phyloP scores from a whole-genome alignment of 1,140 invertebrate genomes.

The Drosophila ogumai region DNA sequence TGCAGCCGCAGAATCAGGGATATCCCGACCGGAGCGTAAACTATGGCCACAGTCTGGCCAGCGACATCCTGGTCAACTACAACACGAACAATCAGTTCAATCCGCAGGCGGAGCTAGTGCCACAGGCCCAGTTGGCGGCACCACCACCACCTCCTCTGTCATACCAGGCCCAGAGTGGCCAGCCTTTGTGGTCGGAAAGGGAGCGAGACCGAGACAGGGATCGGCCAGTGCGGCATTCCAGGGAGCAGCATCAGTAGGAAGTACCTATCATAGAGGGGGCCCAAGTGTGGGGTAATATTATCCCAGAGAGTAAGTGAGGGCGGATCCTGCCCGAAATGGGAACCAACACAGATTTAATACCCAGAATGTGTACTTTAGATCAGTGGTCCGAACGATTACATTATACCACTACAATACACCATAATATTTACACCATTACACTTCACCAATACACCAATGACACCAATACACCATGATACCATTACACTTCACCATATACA shows the following conservation, averaged over 20 bases:
- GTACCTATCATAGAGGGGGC: neutral
- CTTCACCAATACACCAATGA: neutral
- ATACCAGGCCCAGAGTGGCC: slow-evolving; percentile 73
- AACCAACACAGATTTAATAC: neutral
- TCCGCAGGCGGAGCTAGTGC: slow-evolving; percentile 88
- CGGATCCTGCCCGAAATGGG: neutral
- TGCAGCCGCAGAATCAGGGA: slow-evolving; percentile 50
- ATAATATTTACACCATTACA: neutral
- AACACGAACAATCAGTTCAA: slow-evolving; percentile 85
- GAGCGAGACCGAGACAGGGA: slow-evolving; percentile 14
- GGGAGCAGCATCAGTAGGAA: slow-evolving; percentile 35
- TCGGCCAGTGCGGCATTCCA: slow-evolving; percentile 26
- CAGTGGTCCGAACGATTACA: neutral
- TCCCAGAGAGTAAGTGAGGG: neutral
- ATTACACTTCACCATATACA: too few species aligned
- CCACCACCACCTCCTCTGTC: slow-evolving; percentile 61
- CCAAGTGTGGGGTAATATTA: neutral
- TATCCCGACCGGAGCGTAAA: slow-evolving; percentile 60
- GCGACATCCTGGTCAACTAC: slow-evolving; percentile 70
- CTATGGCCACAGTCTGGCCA: slow-evolving; percentile 66
- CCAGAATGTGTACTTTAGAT: neutral
- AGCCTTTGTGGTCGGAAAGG: slow-evolving; percentile 60
- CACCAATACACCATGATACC: neutral
- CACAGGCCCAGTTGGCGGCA: slow-evolving; percentile 62
- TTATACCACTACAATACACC: neutral